Conservation (phyloP, 2,888 invertebrate species). For the Amblyteles armatorius region DNA sequence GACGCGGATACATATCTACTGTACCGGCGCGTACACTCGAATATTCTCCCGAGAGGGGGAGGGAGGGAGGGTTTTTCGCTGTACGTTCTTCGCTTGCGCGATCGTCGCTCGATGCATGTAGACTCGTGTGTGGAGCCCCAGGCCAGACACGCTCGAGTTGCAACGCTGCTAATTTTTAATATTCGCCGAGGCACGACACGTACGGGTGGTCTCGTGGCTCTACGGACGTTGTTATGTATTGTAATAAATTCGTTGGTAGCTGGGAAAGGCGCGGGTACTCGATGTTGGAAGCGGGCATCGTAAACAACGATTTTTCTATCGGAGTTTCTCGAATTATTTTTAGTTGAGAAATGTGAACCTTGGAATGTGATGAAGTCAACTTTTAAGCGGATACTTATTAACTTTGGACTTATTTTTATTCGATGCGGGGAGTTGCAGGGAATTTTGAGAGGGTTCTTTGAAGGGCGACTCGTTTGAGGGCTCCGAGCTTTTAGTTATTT, state of each 20-base stretch:
- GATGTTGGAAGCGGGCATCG: not conserved
- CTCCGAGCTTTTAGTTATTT: no score
- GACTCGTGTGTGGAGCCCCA: constrained; percentile 32
- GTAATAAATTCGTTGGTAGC: not conserved
- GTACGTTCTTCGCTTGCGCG: constrained; percentile 20
- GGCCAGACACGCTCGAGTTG: constrained; percentile 67
- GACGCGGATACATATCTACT: constrained; percentile 81
- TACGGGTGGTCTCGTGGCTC: constrained; percentile 67
- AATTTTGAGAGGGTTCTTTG: no score
- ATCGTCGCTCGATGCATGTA: constrained; percentile 29
- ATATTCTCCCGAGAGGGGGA: constrained; percentile 43
- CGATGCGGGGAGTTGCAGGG: no score
- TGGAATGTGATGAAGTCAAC: not conserved
- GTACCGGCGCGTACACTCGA: constrained; percentile 56
- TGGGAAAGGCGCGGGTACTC: not conserved
- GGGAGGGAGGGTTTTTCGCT: not conserved
- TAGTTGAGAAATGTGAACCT: not conserved
- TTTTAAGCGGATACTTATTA: not conserved
- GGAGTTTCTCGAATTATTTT: not conserved
- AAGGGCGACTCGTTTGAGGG: no score
- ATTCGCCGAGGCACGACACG: constrained; percentile 68
- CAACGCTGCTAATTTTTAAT: constrained; percentile 70
- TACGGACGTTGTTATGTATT: constrained; percentile 13
- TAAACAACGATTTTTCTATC: not conserved
- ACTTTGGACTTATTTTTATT: no score